These are phyloP conservation scores for Schizopygopsis malacanthus DNA, from an alignment of 2,797 vertebrate species.

Conservation along the genomic window DNA sequence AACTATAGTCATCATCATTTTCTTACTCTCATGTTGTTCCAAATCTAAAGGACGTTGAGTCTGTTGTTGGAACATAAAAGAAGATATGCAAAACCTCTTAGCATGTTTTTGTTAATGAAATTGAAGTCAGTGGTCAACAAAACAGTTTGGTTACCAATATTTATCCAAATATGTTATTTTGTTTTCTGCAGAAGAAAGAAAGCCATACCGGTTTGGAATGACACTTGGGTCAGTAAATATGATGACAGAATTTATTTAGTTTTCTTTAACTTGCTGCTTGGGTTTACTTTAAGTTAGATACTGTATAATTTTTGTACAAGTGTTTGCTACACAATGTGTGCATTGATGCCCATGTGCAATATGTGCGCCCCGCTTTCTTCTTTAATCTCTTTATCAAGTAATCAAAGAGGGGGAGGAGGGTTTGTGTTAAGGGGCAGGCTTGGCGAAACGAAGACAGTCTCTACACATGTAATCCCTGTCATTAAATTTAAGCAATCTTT, in stretches of 20 bases:
- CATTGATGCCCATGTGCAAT: neutral
- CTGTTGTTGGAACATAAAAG: neutral
- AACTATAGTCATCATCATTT: too few species aligned
- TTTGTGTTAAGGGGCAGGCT: slow-evolving; percentile 69
- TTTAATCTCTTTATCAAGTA: slow-evolving; percentile 72
- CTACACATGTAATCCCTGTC: slow-evolving; percentile 85
- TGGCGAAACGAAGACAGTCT: slow-evolving; percentile 71
- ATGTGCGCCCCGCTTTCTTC: slow-evolving; percentile 37
- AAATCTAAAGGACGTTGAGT: neutral
- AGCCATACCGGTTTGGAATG: neutral
- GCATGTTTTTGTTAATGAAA: neutral
- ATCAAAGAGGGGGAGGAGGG: slow-evolving; percentile 71
- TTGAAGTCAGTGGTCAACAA: neutral
- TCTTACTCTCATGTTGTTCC: neutral
- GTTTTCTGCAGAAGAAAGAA: neutral
- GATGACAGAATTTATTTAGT: too few species aligned
- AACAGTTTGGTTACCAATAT: neutral
- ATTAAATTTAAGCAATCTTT: slow-evolving; percentile 78
- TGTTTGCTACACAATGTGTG: slow-evolving; percentile 15
- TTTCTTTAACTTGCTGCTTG: slow-evolving; percentile 9
- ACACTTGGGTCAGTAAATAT: neutral
- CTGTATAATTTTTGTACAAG: neutral
- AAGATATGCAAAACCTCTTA: neutral
- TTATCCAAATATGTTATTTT: neutral
- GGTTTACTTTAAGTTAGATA: slow-evolving; percentile 11